A percentile compares a stretch with the other conserved stretches of the same genome.
These are phyloP conservation scores for Meganola albula DNA, from an alignment of 2,888 invertebrate species.

Conservation along the genomic window DNA sequence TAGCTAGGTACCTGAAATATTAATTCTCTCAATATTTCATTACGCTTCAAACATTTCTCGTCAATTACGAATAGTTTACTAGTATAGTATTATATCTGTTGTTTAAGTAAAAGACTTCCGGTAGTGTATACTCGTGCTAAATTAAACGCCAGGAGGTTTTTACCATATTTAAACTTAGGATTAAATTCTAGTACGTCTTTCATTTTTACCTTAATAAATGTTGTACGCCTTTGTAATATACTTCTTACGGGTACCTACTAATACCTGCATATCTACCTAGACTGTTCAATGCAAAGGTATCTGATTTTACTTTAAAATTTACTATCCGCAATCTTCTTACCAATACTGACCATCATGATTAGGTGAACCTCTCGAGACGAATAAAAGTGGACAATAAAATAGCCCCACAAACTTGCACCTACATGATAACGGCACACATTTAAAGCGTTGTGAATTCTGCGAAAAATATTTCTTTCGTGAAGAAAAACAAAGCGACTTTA, in stretches of 20 bases:
- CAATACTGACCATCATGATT: conserved; percentile 20
- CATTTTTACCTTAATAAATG: no score
- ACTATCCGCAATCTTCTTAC: conserved; percentile 13
- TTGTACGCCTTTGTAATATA: no score
- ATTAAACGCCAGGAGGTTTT: no score
- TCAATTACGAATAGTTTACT: conserved; percentile 42
- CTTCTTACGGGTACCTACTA: no score
- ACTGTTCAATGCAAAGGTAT: neutral
- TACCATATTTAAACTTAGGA: no score
- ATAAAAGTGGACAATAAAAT: conserved; percentile 42
- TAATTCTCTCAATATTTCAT: conserved; percentile 49
- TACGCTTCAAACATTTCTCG: conserved; percentile 44
- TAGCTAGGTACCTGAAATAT: conserved; percentile 53
- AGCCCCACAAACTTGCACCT: conserved; percentile 28
- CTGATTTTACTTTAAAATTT: conserved; percentile 3
- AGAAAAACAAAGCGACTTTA: conserved; percentile 69
- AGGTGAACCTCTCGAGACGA: conserved; percentile 41
- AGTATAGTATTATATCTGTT: no score
- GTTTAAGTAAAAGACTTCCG: no score
- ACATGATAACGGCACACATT: conserved; percentile 38
- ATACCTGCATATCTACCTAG: no score
- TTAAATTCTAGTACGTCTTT: no score
- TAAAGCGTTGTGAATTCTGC: conserved; percentile 59
- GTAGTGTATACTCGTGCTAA: no score
- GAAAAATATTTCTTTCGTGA: conserved; percentile 61